A percentile compares a stretch with the other conserved stretches of the same genome.
phyloP scores from a whole-genome alignment of 2,113 vertebrate genomes.

The Progne subis region DNA sequence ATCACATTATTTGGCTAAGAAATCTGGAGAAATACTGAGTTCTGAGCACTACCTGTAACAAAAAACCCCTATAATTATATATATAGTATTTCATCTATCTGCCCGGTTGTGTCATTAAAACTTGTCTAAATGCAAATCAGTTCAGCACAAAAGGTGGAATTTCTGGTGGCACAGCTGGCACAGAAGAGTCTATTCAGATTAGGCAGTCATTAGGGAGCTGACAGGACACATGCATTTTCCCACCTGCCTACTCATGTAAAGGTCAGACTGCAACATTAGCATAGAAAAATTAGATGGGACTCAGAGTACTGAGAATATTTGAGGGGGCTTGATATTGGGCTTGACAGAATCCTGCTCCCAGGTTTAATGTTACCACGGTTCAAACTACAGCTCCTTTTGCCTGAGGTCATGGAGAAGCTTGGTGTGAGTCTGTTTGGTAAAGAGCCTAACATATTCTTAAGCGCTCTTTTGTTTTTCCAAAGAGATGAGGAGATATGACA shows the following conservation, averaged over 20 bases:
- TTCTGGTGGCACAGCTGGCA: not conserved
- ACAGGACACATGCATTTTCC: not conserved
- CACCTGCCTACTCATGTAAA: slow-evolving; percentile 22
- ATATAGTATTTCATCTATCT: not conserved
- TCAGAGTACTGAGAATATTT: not conserved
- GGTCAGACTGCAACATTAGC: slow-evolving; percentile 23
- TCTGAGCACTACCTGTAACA: not conserved
- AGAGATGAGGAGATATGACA: not conserved
- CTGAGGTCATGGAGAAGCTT: not conserved
- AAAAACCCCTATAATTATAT: rapidly evolving
- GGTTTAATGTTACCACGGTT: not conserved
- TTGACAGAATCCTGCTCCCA: not conserved
- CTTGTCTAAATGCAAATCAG: not conserved
- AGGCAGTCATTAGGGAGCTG: not conserved
- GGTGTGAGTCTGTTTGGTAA: not conserved
- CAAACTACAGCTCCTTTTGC: not conserved
- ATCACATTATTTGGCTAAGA: not conserved
- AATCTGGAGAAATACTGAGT: not conserved
- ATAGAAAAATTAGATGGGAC: not conserved
- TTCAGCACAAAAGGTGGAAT: not conserved
- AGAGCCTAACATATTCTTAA: not conserved
- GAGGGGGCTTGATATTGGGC: not conserved
- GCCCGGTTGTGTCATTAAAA: not conserved
- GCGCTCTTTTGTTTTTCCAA: not conserved
- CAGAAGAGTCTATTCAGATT: not conserved